A percentile compares a stretch with the other conserved stretches of the same genome.
phyloP scores from a whole-genome alignment of 2,888 invertebrate genomes.

The Lysandra coridon region DNA sequence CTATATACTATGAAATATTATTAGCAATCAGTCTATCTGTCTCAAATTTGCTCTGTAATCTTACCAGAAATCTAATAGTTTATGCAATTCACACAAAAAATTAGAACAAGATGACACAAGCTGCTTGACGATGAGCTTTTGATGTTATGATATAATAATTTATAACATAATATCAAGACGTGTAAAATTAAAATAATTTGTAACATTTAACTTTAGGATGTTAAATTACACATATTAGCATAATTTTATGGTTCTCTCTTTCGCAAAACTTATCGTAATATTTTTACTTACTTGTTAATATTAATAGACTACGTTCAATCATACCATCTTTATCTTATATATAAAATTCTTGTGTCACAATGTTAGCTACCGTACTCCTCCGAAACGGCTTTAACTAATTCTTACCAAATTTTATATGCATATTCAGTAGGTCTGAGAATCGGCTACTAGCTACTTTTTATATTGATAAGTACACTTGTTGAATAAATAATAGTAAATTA shows the following conservation, averaged over 20 bases:
- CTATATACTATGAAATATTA: too few species aligned
- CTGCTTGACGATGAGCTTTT: background rate
- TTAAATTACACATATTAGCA: background rate
- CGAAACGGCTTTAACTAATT: too few species aligned
- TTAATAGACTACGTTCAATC: background rate
- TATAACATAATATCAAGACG: background rate
- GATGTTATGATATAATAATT: background rate
- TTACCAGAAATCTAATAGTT: background rate
- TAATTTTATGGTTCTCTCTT: background rate
- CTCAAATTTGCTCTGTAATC: background rate
- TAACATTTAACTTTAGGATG: background rate
- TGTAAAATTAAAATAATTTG: background rate
- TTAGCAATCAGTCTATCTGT: background rate
- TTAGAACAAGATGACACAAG: slow-evolving; percentile 7
- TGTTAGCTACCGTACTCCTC: too few species aligned
- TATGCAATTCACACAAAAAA: slow-evolving; percentile 4
- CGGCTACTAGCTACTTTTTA: too few species aligned
- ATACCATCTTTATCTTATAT: too few species aligned
- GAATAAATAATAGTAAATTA: too few species aligned
- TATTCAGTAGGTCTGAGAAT: too few species aligned
- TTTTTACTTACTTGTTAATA: background rate
- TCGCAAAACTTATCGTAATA: background rate
- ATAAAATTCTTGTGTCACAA: too few species aligned
- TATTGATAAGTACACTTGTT: too few species aligned
- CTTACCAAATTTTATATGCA: too few species aligned